These are phyloP conservation scores for Epinephelus fuscoguttatus DNA, from an alignment of 2,113 vertebrate genomes.

Conservation along the genomic window DNA sequence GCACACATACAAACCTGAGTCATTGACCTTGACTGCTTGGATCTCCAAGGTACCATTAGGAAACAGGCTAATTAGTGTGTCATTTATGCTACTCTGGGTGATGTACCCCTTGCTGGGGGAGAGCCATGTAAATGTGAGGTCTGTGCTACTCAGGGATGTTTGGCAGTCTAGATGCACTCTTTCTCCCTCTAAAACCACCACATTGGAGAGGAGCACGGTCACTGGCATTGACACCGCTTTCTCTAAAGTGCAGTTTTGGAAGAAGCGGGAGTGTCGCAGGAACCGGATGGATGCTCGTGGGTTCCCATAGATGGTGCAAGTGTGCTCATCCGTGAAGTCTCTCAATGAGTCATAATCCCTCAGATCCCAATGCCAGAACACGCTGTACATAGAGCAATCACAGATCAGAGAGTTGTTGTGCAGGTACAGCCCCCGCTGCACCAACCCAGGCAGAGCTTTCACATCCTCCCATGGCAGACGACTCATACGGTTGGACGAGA, in stretches of 20 bases:
- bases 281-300: conserved; percentile 83
- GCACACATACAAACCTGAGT: conserved; percentile 92
- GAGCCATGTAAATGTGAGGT: conserved; percentile 90
- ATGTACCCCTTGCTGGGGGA: conserved; percentile 87
- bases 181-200: conserved; percentile 85
- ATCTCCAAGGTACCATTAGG: conserved; percentile 92
- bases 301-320: conserved; percentile 86
- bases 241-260: conserved; percentile 88
- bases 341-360: conserved; percentile 86
- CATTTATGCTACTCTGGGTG: conserved; percentile 80
- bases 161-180: conserved; percentile 88
- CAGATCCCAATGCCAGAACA: conserved; percentile 91
- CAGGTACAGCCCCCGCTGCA: conserved; percentile 92
- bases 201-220: conserved; percentile 70
- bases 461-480: conserved; percentile 89
- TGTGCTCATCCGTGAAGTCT: conserved; percentile 90
- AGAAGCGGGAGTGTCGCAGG: conserved; percentile 85
- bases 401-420: conserved; percentile 95
- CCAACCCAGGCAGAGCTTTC: conserved; percentile 85
- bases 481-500: conserved; percentile 92
- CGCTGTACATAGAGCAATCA: conserved; percentile 88
- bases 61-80: conserved; percentile 85
- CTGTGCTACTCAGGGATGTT: conserved; percentile 70
- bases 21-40: conserved; percentile 82
- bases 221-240: conserved; percentile 45